Base-by-base conservation (phyloP, 1,140 invertebrate genomes). In the Psix sp. region DNA sequence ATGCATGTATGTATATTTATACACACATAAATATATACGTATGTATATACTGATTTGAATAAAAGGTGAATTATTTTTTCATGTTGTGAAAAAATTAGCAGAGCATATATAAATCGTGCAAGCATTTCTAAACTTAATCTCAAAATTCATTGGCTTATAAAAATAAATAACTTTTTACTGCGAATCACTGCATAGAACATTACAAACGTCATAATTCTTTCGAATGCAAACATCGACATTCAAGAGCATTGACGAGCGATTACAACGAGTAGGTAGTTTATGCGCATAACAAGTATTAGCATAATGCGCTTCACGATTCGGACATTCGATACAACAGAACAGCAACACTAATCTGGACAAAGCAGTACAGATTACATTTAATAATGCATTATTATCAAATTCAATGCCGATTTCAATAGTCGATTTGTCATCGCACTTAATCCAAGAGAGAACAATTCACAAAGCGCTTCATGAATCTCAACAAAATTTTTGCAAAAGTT, bases 271-370 rank as follows among this genome's bases (percentile, higher is more conserved):
- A 14, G n/a, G 0, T 20, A 35, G 43, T 56, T 56, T 63, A 21
- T 38, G 45, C n/a, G 31, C 45, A 57, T 40, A 49, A 57, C 45
- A 57, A 29, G 36, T 56, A 62, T 62, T 62, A 49, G 35, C 67
- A 57, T 62, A 71, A 71, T 56, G 35, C 51, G 42, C 48, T 54
- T 38, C 20, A 43, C 26, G 48, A 60, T 62, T 56, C 57, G 17
- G 13, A 36, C 43, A 71, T 63, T 63, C 39, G 51, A 63, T 39
- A 11, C 29, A 35, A 11, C 24, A 20, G 1, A 43, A 72, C n/a
- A n/a, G 63, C 51, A 72, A 59, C 52, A 72, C 52, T 72, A 72
- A 72, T 72, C 68, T 65, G 15, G 36, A 38, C 48, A 51, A 51
- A 71, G 51, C 51, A 35, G 29, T 13, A 11, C 16, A 63, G 45